A percentile compares a stretch with the other conserved stretches of the same genome.
Evolutionary conservation across 2,113 vertebrate species (phyloP).

Genomic region (Steatornis caripensis): DNA sequence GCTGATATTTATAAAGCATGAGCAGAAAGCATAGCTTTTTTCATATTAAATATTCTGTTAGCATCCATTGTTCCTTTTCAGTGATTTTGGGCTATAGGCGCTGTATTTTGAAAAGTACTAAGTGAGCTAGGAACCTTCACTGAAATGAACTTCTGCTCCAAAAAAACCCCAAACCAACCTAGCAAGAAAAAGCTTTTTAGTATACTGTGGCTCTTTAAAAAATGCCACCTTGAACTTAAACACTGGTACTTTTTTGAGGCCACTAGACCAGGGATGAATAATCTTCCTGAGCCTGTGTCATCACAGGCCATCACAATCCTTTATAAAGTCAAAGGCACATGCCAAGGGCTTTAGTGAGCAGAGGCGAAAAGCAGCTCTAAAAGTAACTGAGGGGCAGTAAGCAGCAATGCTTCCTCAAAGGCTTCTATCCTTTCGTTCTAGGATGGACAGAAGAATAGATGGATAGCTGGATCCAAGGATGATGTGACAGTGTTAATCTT

Average conservation of each 20-base stretch:
- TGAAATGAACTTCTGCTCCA: neutral
- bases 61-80: neutral
- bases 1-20: neutral
- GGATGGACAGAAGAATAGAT: neutral
- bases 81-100: neutral
- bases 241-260: neutral
- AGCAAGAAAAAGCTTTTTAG: neutral
- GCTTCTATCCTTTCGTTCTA: neutral
- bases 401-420: neutral
- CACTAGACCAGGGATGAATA: neutral
- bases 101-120: neutral
- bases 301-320: neutral
- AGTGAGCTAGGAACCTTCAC: neutral
- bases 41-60: neutral
- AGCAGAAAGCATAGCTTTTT: neutral
- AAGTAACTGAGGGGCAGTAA: neutral
- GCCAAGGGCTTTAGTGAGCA: neutral
- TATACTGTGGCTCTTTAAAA: neutral
- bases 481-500: neutral
- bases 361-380: neutral
- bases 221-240: neutral
- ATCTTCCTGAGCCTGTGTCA: neutral
- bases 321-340: neutral
- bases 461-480: neutral
- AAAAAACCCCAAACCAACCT: neutral